These are phyloP conservation scores for Grallaria varia DNA, from an alignment of 2,113 vertebrate species.

Conservation along the genomic window DNA sequence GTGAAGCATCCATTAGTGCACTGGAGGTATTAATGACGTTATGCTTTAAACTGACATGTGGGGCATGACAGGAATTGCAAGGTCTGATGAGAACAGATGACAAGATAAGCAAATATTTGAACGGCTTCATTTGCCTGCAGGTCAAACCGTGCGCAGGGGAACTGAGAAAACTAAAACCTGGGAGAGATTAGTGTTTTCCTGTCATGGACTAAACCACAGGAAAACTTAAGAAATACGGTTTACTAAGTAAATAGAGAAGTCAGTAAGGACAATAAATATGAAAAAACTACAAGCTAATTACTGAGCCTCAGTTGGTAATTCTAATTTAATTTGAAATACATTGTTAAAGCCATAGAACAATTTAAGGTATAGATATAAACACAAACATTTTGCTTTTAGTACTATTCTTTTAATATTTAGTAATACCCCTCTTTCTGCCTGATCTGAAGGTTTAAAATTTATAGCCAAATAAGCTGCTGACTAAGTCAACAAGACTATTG, in stretches of 20 bases:
- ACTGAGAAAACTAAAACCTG: slow-evolving; percentile 63
- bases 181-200: slow-evolving; percentile 49
- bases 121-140: slow-evolving; percentile 79
- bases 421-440: background rate
- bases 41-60: slow-evolving; percentile 82
- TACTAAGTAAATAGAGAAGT: background rate
- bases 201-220: background rate
- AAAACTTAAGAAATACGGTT: slow-evolving; percentile 10
- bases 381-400: background rate
- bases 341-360: background rate
- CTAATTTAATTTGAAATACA: background rate
- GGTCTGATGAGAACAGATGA: slow-evolving; percentile 81
- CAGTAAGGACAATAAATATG: background rate
- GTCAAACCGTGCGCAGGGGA: slow-evolving; percentile 65
- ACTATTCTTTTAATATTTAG: background rate
- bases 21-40: slow-evolving; percentile 82
- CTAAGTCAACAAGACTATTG: background rate
- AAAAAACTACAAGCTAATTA: background rate
- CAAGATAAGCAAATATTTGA: slow-evolving; percentile 83
- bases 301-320: background rate
- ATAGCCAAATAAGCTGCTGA: background rate
- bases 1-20: slow-evolving; percentile 83
- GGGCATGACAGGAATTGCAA: slow-evolving; percentile 82
- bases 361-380: background rate
- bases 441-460: background rate